phyloP scores from a whole-genome alignment of 64 coral and sea anemone genomes.

The Montipora efflorescens region DNA sequence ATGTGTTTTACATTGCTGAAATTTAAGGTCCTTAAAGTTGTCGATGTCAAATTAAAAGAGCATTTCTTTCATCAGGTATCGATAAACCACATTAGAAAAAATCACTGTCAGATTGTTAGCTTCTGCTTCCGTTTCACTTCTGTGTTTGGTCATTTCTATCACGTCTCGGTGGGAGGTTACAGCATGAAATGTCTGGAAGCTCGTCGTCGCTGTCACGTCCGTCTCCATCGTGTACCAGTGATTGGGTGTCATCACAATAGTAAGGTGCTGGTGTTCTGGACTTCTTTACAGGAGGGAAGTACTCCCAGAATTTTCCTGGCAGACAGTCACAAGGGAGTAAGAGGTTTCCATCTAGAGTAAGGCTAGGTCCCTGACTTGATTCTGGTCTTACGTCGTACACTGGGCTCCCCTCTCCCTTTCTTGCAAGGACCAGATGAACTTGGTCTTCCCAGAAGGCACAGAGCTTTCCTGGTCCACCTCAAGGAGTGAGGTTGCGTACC shows the following conservation, averaged over 20 bases:
- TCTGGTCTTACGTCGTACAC: slow-evolving; percentile 70
- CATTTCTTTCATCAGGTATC: too few species aligned
- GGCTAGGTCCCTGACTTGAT: slow-evolving; percentile 37
- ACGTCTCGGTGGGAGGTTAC: neutral
- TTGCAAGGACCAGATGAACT: slow-evolving; percentile 55
- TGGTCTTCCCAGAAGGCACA: slow-evolving; percentile 57
- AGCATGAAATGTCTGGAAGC: neutral
- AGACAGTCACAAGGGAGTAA: slow-evolving; percentile 57
- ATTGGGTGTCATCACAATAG: neutral
- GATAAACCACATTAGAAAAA: too few species aligned
- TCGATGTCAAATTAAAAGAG: too few species aligned
- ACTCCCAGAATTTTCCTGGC: neutral
- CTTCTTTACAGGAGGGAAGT: slow-evolving; percentile 3
- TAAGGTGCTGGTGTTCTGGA: slow-evolving; percentile 13
- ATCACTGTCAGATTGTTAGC: too few species aligned
- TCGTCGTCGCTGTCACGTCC: slow-evolving; percentile 16
- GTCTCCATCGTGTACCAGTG: neutral
- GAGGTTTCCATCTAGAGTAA: slow-evolving; percentile 49
- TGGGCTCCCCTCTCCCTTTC: slow-evolving; percentile 63
- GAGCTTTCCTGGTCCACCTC: slow-evolving; percentile 43
- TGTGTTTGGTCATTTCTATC: neutral
- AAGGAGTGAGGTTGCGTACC: slow-evolving; percentile 55
- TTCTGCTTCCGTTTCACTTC: neutral
- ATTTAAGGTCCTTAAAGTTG: too few species aligned
- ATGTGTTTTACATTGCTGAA: too few species aligned